Evolutionary conservation across 1,140 invertebrate species (phyloP), one percentile per base, ranked within the genome.

Genomic region (Polypedilum pembai): DNA sequence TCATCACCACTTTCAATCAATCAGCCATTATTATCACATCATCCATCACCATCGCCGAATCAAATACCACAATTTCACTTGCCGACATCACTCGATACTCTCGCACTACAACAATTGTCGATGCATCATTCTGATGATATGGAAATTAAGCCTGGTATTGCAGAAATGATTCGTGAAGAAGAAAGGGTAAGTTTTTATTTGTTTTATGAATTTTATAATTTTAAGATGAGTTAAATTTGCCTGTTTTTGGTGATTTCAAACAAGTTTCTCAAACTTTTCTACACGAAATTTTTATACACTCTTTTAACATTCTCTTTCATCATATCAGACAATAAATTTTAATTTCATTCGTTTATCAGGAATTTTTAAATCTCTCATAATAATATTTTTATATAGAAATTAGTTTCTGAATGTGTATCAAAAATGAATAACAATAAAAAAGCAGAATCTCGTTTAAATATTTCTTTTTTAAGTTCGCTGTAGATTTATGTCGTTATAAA

Each of bases 131-230:
- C 82, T 77, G 93, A 94, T 79, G 93, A 95, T 81, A 88, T 93
- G 82, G 93, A 95, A 85, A 93, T 95, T 83, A 92, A 94, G 78
- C 94, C 94, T 7, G 94, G 93, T 83, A 95, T 95, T 84, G 92
- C 92, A 40, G 94, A 95, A 85, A 94, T 95, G 92, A 95, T 95
- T 80, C 91, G 93, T 81, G 94, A 95, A 86, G 94, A 95, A 85
- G 93, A 95, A 88, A 87, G 93, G 92, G 94, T 95, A 83, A 94
- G 92, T 93, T 75, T 63, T 69, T 72, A 18, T 56, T 73, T 1
- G 73, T 74, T 75, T 21, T 56, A 56, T 56, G 10, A 17, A 56
- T 33, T n/a, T n/a, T n/a, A n/a, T 5, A 33, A 33, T 3, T 33
- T 33, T 3, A 33, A 33, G 24, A 33, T 33, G 24, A 33, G 24